A percentile compares a stretch with the other conserved stretches of the same genome.
Conservation (phyloP, 35 echinoderm and acorn worm genomes). For the Ophioderma brevispina region DNA sequence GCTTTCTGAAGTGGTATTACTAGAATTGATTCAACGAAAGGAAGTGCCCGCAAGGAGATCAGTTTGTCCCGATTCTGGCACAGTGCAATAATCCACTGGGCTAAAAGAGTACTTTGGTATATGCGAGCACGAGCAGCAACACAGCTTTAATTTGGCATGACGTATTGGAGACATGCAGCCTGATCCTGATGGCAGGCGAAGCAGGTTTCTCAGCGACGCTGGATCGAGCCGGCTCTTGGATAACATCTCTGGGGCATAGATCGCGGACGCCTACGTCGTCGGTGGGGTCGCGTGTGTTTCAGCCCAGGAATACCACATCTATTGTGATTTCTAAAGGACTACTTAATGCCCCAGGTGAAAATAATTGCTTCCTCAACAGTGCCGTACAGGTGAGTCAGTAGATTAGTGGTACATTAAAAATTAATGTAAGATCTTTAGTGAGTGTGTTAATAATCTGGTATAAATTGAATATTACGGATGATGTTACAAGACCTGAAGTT, state of each 20-base stretch:
- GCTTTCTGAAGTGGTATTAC: too few species aligned
- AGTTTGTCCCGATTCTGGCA: not conserved
- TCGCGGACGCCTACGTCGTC: not conserved
- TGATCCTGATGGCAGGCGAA: not conserved
- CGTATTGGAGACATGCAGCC: not conserved
- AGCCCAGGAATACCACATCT: conserved; percentile 49
- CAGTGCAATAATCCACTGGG: not conserved
- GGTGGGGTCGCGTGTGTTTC: conserved; percentile 8
- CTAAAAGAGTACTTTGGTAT: not conserved
- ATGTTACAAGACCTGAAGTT: too few species aligned
- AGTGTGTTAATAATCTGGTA: too few species aligned
- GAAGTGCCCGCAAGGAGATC: not conserved
- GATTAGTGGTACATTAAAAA: too few species aligned
- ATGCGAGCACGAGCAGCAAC: not conserved
- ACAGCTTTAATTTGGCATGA: not conserved
- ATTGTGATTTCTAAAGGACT: conserved; percentile 79
- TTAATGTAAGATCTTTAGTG: too few species aligned
- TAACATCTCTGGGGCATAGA: not conserved
- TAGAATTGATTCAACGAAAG: not conserved
- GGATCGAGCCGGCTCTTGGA: not conserved
- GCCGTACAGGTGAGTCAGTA: conserved; percentile 85
- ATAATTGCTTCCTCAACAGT: conserved; percentile 99
- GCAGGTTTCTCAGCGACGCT: not conserved
- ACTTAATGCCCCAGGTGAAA: conserved; percentile 90
- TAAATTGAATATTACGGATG: too few species aligned